A percentile compares a stretch with the other conserved stretches of the same genome.
These are phyloP conservation scores for Theropithecus gelada DNA, from an alignment of 2,113 vertebrate genomes.

Conservation along the genomic window DNA sequence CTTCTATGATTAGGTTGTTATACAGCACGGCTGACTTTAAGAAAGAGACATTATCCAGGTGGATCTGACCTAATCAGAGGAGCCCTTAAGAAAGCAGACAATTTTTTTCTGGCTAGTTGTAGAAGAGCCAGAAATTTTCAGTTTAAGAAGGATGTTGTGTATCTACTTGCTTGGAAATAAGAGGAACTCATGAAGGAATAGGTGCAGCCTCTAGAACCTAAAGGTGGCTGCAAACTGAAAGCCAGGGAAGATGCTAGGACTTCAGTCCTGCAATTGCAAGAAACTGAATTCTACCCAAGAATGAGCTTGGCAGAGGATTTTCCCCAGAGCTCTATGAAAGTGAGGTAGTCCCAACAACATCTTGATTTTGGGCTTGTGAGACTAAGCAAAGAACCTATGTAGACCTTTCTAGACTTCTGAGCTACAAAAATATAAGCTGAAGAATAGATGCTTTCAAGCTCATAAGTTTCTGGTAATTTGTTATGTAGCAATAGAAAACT, in stretches of 20 bases:
- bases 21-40: not conserved
- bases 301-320: not conserved
- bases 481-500: not conserved
- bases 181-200: not conserved
- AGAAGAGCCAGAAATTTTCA: not conserved
- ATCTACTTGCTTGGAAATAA: not conserved
- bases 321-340: not conserved
- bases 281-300: not conserved
- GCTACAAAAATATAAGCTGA: not conserved
- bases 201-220: not conserved
- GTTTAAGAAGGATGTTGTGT: not conserved
- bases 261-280: not conserved
- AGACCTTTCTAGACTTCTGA: not conserved
- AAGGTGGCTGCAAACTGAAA: not conserved
- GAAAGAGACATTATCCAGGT: not conserved
- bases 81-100: not conserved
- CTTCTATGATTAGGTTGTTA: not conserved
- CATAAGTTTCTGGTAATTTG: not conserved
- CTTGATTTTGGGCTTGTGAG: not conserved
- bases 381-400: not conserved
- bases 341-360: not conserved
- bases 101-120: not conserved
- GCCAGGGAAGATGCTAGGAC: not conserved
- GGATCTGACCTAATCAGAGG: not conserved
- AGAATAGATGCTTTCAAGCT: not conserved